Conservation (phyloP, 2,888 invertebrate species). For the Pheosia tremula region DNA sequence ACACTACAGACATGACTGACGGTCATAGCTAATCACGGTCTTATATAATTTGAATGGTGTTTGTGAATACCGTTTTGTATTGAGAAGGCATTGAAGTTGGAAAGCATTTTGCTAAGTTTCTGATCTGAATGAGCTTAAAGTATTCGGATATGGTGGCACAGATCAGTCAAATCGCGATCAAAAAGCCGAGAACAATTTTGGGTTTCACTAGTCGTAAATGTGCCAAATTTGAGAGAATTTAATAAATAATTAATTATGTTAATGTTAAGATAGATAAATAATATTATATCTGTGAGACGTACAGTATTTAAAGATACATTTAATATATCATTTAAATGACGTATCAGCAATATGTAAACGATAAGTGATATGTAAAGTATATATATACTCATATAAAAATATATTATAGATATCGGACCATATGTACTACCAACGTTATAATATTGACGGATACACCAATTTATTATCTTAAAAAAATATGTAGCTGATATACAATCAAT, state of each 20-base stretch:
- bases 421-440: constrained; percentile 28
- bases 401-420: constrained; percentile 49
- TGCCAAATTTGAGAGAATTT: constrained; percentile 79
- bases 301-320: constrained; percentile 59
- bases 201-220: constrained; percentile 52
- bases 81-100: not conserved
- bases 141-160: constrained; percentile 10
- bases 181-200: constrained; percentile 41
- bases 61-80: too few relatives aligned
- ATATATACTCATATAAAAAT: constrained; percentile 26
- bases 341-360: constrained; percentile 54
- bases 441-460: constrained; percentile 33
- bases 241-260: constrained; percentile 48
- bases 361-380: constrained; percentile 45
- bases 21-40: too few relatives aligned
- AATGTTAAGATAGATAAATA: constrained; percentile 34
- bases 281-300: constrained; percentile 45
- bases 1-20: too few relatives aligned
- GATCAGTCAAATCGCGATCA: constrained; percentile 29
- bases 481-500: constrained; percentile 16
- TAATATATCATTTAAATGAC: constrained; percentile 51
- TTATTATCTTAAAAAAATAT: constrained; percentile 17
- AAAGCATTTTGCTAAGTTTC: not conserved
- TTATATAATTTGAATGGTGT: too few relatives aligned
- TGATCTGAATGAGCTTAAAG: too few relatives aligned